These are phyloP conservation scores for Diorhabda elongata DNA, from an alignment of 1,140 invertebrate genomes.

Conservation along the genomic window DNA sequence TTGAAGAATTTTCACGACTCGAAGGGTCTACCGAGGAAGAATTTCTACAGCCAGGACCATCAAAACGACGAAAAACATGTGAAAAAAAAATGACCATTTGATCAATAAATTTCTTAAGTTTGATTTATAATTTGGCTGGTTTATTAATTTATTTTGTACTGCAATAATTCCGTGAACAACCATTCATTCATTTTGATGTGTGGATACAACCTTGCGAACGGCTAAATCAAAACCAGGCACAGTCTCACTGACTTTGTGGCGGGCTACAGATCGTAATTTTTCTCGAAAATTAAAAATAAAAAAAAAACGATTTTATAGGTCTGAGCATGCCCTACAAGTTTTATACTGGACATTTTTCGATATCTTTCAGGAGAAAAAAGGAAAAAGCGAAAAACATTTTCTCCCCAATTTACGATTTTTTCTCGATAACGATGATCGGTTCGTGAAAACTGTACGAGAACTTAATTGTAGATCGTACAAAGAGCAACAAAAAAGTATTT, in stretches of 20 bases:
- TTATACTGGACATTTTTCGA: too few species aligned
- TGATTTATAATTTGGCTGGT: background rate
- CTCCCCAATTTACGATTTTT: constrained; percentile 5
- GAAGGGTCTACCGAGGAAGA: background rate
- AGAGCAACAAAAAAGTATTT: background rate
- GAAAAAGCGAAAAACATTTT: background rate
- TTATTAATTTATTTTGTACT: background rate
- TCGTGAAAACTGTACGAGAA: too few species aligned
- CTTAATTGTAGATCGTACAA: too few species aligned
- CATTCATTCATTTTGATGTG: too few species aligned
- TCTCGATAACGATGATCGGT: background rate
- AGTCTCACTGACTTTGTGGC: too few species aligned
- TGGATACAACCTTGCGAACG: background rate
- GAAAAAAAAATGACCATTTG: background rate
- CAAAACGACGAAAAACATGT: too few species aligned
- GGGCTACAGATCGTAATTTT: too few species aligned
- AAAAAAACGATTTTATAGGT: background rate
- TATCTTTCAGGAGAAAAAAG: background rate
- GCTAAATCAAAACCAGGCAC: background rate
- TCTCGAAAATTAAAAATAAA: background rate
- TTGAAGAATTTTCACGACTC: background rate
- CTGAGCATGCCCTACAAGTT: background rate
- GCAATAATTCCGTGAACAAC: background rate
- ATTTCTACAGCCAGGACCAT: too few species aligned
- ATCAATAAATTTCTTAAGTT: background rate